Evolutionary conservation across 2,797 vertebrate genomes (phyloP), one percentile per base, ranked within the genome.

Genomic region (Characodon lateralis): DNA sequence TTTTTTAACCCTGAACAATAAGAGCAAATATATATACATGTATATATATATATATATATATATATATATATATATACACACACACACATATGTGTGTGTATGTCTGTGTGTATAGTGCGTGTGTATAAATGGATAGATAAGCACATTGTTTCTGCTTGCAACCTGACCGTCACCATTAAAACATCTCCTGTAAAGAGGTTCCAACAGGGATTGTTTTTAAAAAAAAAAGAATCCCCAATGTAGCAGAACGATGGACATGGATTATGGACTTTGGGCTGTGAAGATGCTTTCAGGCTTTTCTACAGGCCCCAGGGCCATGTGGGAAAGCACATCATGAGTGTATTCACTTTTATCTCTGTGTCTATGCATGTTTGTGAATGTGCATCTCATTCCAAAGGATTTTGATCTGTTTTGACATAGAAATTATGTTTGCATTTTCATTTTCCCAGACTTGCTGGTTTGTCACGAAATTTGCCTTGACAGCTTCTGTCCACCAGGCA

Each of bases 351-450:
- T 85, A 73, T 87, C 69, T 85, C 61, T 73, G 76, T 84, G 82
- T 90, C 83, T 84, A 79, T 85, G 86, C 78, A 78, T 88, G 83
- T 86, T 78, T 87, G 83, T 88, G 86, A 79, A 85, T 91, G 82
- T 89, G 86, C 88, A 92, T 91, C 88, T 94, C 94, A 94, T 90
- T 88, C 84, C 89, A 85, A 85, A 92, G 86, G 94, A 89, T 22
- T 90, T 91, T 96, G 96, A 97, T 96, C 89, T 92, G 91, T 95
- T 92, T 92, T 96, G 97, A 97, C 96, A 88, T 90, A 91, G 94
- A 97, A 97, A 97, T 98, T 97, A 97, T 97, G 96, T 96, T 97
- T 97, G 96, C 95, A 92, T 97, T 97, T 97, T 97, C 94, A 95
- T 96, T 96, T 96, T 94, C 88, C 93, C 92, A 95, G 94, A 94